phyloP scores from a whole-genome alignment of 2,113 vertebrate genomes.

The Leucopsar rothschildi region DNA sequence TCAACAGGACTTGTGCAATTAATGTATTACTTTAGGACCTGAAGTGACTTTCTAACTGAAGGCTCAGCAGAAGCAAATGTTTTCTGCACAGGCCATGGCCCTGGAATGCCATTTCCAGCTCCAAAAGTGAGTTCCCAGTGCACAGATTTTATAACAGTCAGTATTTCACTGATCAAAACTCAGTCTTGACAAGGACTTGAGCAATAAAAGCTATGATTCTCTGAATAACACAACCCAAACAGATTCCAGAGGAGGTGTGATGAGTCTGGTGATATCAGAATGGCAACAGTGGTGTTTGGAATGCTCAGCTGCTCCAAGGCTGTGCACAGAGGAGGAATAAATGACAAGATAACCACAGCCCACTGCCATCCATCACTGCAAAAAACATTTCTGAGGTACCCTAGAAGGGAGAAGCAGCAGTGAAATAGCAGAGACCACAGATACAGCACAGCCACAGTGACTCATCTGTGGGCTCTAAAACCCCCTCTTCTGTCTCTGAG shows the following conservation, averaged over 20 bases:
- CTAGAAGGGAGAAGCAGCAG: not conserved
- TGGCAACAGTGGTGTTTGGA: accelerated
- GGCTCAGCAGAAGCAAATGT: not conserved
- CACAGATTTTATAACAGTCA: not conserved
- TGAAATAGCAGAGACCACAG: not conserved
- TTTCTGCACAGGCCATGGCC: not conserved
- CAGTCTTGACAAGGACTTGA: not conserved
- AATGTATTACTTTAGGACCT: not conserved
- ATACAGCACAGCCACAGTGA: not conserved
- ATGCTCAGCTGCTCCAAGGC: not conserved
- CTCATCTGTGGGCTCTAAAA: not conserved
- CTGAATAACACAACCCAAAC: not conserved
- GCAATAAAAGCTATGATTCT: not conserved
- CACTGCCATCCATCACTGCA: not conserved
- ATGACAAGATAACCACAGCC: not conserved
- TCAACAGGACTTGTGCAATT: not conserved
- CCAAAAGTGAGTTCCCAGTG: not conserved
- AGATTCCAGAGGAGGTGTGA: not conserved
- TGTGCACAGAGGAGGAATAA: not conserved
- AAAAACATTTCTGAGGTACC: not conserved
- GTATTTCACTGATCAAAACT: not conserved
- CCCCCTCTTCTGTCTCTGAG: not conserved
- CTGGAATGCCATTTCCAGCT: not conserved
- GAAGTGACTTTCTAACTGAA: not conserved
- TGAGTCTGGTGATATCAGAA: accelerated